Base-by-base conservation (phyloP, 2,113 vertebrate species). In the Micronycteris hirsuta region DNA sequence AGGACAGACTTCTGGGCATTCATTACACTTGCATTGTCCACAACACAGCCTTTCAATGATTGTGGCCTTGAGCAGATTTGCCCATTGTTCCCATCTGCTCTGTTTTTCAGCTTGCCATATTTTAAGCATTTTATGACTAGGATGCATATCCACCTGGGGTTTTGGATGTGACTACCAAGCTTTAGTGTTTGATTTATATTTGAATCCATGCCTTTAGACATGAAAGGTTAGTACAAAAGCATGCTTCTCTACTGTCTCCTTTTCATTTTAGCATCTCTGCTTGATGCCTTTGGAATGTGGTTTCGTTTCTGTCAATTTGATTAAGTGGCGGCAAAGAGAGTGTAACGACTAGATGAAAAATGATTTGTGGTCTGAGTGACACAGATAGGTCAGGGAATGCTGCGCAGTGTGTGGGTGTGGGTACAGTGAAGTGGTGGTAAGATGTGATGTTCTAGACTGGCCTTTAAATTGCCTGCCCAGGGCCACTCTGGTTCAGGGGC, bases 281-380 rank as follows among this genome's bases (percentile, higher is more conserved):
- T 70, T 95, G 94, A 92, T 94, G 49, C 65, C 33, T 93, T 86
- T 56, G 83, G 92, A 91, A 85, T 97, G 92, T 96, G 93, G 82
- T 89, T 86, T 80, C 78, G 83, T 91, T 91, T 86, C 95, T 94
- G 86, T 92, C 93, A 93, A 2, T 74, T 91, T 96, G 93, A 97
- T 95, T 96, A 91, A 96, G 89, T 86, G 86, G 73, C 83, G 24
- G 26, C 82, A 71, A 88, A 93, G 90, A 85, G 86, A 94, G 94
- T 93, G 74, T 89, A 93, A 78, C 3, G 4, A 92, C 63, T 20
- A 45, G 68, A 89, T 90, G 94, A 90, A 95, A 84, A 88, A 74
- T 71, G 38, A 43, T 81, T 78, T 82, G 56, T 78, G 63, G 24
- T 87, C 43, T 81, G 15, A 73, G 56, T 10, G 41, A 65, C 16